Percentiles rank a stretch among this genome's conserved stretches.
These are phyloP conservation scores for Uloborus plumipes DNA, from an alignment of 2,888 invertebrate species.

Conservation along the genomic window DNA sequence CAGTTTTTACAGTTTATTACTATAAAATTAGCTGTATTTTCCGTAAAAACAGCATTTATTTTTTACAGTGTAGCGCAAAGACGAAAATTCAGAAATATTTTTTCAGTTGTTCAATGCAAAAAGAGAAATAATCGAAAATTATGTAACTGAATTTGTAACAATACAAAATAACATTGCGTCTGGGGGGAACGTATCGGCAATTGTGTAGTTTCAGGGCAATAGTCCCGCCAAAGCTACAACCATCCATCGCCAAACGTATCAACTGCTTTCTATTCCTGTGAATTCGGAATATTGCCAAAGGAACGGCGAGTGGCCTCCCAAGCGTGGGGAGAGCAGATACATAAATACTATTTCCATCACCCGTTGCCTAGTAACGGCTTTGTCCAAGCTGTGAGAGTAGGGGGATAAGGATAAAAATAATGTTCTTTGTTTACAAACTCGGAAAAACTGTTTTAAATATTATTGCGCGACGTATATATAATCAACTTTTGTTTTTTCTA, in stretches of 20 bases:
- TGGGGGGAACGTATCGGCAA: not conserved
- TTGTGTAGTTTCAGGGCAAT: not conserved
- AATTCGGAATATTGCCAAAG: slow-evolving; percentile 42
- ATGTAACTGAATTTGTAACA: too few species aligned
- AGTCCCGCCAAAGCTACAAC: not conserved
- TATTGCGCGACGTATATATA: too few species aligned
- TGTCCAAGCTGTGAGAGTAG: slow-evolving; percentile 26
- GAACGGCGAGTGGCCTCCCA: slow-evolving; percentile 14
- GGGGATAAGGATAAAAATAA: slow-evolving; percentile 19
- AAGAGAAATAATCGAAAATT: too few species aligned
- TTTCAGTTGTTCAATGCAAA: too few species aligned
- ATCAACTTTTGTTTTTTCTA: too few species aligned
- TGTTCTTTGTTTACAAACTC: slow-evolving; percentile 38
- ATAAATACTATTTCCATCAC: slow-evolving; percentile 57
- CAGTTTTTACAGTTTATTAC: too few species aligned
- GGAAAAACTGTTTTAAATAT: not conserved
- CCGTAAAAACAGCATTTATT: too few species aligned
- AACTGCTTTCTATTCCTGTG: slow-evolving; percentile 20
- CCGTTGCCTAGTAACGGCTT: slow-evolving; percentile 53
- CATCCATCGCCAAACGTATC: slow-evolving; percentile 15
- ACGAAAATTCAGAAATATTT: too few species aligned
- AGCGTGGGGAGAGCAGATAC: slow-evolving; percentile 44
- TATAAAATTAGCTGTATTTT: too few species aligned
- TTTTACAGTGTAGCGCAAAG: too few species aligned
- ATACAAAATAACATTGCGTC: too few species aligned